Base-by-base conservation (phyloP, 2,113 vertebrate species). In the Rhizomys pruinosus region DNA sequence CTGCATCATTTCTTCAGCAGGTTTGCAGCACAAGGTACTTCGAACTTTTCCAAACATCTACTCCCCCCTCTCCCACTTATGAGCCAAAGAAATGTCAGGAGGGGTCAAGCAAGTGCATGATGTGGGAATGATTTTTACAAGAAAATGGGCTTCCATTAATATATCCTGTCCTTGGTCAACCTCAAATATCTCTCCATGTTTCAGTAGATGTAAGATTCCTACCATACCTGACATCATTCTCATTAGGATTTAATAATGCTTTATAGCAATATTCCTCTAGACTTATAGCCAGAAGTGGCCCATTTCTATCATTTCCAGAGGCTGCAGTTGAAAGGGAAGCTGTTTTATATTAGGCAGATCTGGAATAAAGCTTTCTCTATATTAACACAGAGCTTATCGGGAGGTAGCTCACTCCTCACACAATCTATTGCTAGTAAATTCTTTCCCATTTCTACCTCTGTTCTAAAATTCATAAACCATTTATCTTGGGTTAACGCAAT, bases 391-490 rank as follows among this genome's bases (percentile, higher is more conserved):
- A 69, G 23, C 55, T 25, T 0, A 34, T 37, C 82, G 79, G 59
- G 71, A 91, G 74, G 78, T 79, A 72, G 47, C 29, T 93, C 63
- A 39, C 77, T 91, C 20, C 55, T 63, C 47, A 7, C 12, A 55
- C 42, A 74, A 55, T 68, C 63, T 20, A 92, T 63, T 64, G 72
- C 87, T 81, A 37, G 73, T 37, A 71, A 81, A 69, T 95, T 82
- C 61, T 90, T 85, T 93, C 82, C 57, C 52, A 55, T 86, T 92
- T 89, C 66, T 68, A 52, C 92, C 84, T 92, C 81, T 81, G 78
- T 95, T 92, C 77, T 69, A 89, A 72, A 91, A 96, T 94, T 92
- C 93, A 94, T 96, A 96, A 95, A 96, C 86, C 63, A 93, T 90
- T 94, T 92, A 57, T 96, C 80, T 85, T 32, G 55, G 63, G 22